Percentiles rank a stretch among this genome's conserved stretches.
Evolutionary conservation across 2,797 vertebrate genomes (phyloP).

Genomic region (Darevskia nairensis): DNA sequence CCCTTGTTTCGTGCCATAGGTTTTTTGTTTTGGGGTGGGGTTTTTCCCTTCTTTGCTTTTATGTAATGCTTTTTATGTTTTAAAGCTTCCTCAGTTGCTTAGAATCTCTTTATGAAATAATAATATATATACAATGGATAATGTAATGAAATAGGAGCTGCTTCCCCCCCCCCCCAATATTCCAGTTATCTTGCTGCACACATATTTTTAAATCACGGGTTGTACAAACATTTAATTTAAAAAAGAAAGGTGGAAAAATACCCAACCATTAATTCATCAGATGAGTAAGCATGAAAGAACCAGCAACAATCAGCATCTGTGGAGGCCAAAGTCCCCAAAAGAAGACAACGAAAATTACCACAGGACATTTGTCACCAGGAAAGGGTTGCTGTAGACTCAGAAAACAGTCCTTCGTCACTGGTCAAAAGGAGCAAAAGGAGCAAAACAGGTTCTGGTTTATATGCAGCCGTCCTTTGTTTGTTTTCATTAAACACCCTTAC

Average conservation of each 20-base stretch:
- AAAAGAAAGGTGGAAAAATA: neutral
- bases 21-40: too few species aligned
- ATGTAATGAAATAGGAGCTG: slow-evolving; percentile 56
- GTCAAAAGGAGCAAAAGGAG: slow-evolving; percentile 72
- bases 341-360: slow-evolving; percentile 32
- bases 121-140: slow-evolving; percentile 39
- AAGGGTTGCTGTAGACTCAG: slow-evolving; percentile 51
- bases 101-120: too few species aligned
- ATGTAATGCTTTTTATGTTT: too few species aligned
- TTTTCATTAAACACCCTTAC: slow-evolving; percentile 77
- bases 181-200: slow-evolving; percentile 64
- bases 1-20: too few species aligned
- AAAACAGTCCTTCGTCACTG: slow-evolving; percentile 67
- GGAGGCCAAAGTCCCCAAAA: slow-evolving; percentile 60
- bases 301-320: slow-evolving; percentile 65
- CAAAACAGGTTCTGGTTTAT: slow-evolving; percentile 73
- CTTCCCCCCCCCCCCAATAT: slow-evolving; percentile 63
- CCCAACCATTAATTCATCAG: slow-evolving; percentile 65
- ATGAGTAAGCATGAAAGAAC: slow-evolving; percentile 62
- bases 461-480: slow-evolving; percentile 73
- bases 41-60: too few species aligned
- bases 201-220: slow-evolving; percentile 64
- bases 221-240: slow-evolving; percentile 57
- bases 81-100: too few species aligned
- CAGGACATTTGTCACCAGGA: slow-evolving; percentile 55